A percentile compares a stretch with the other conserved stretches of the same genome.
Evolutionary conservation across 2,888 invertebrate species (phyloP).

Genomic region (Vanessa cardui): DNA sequence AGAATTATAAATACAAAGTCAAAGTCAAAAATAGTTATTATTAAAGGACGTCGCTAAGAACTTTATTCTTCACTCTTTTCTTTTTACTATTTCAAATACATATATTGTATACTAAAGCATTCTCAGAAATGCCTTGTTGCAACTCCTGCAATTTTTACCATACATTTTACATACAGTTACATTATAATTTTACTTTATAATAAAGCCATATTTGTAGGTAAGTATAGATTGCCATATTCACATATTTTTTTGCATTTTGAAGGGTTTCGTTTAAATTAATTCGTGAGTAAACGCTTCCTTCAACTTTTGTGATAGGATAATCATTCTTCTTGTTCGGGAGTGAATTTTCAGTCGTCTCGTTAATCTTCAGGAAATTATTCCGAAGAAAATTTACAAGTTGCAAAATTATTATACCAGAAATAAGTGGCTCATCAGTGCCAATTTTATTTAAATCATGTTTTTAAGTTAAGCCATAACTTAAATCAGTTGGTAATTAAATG

Average conservation of each 20-base stretch:
- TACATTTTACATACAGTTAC: too few species aligned
- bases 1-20: too few species aligned
- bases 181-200: too few species aligned
- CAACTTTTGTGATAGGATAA: slow-evolving; percentile 16
- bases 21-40: too few species aligned
- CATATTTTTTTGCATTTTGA: background rate
- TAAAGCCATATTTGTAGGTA: too few species aligned
- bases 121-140: too few species aligned
- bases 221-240: too few species aligned
- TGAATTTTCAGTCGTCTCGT: slow-evolving; percentile 10
- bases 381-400: background rate
- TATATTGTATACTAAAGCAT: too few species aligned
- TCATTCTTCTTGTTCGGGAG: slow-evolving; percentile 15
- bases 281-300: background rate
- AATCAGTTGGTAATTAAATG: background rate
- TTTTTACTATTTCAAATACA: too few species aligned
- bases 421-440: slow-evolving; percentile 5
- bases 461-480: background rate
- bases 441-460: slow-evolving; percentile 1
- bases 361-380: slow-evolving; percentile 17
- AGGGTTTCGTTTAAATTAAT: background rate
- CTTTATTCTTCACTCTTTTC: too few species aligned
- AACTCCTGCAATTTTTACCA: too few species aligned
- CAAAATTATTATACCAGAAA: slow-evolving; percentile 7
- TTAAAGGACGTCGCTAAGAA: too few species aligned